phyloP scores from a whole-genome alignment of 1,140 invertebrate genomes.

The Calosoma granatense region DNA sequence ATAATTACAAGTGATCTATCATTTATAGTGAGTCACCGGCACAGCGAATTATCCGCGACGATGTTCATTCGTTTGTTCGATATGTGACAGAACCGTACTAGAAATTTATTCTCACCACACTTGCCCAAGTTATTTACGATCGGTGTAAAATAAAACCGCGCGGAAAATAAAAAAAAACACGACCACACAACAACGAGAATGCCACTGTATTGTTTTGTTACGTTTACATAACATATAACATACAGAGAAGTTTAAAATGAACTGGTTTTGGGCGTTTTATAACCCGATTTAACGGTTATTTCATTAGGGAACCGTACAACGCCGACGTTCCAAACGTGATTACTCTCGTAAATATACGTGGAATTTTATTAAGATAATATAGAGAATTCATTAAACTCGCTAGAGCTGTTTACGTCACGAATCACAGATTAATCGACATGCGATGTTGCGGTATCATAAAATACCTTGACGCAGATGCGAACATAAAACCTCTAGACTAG shows the following conservation, averaged over 20 bases:
- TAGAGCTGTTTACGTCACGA: not conserved
- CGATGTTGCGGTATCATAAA: no score
- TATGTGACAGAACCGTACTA: not conserved
- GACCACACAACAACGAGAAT: not conserved
- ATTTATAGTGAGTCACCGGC: not conserved
- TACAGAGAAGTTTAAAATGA: conserved; percentile 1
- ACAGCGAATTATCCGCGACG: not conserved
- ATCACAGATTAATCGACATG: no score
- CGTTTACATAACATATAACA: not conserved
- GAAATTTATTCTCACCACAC: conserved; percentile 3
- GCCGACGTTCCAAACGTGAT: no score
- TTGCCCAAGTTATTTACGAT: conserved; percentile 3
- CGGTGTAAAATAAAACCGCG: conserved; percentile 4
- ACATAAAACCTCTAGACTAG: no score
- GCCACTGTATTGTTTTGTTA: not conserved
- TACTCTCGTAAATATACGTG: not conserved
- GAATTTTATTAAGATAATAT: conserved; percentile 4
- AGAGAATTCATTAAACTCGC: conserved; percentile 4
- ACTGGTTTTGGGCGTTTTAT: conserved; percentile 2
- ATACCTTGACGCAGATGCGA: no score
- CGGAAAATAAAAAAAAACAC: not conserved
- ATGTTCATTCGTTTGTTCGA: not conserved
- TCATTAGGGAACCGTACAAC: conserved; percentile 1
- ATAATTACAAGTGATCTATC: conserved; percentile 8
- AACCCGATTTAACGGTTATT: conserved; percentile 6